These are phyloP conservation scores for Stenotaenia linearis DNA, from an alignment of 2,888 invertebrate genomes.

Conservation along the genomic window DNA sequence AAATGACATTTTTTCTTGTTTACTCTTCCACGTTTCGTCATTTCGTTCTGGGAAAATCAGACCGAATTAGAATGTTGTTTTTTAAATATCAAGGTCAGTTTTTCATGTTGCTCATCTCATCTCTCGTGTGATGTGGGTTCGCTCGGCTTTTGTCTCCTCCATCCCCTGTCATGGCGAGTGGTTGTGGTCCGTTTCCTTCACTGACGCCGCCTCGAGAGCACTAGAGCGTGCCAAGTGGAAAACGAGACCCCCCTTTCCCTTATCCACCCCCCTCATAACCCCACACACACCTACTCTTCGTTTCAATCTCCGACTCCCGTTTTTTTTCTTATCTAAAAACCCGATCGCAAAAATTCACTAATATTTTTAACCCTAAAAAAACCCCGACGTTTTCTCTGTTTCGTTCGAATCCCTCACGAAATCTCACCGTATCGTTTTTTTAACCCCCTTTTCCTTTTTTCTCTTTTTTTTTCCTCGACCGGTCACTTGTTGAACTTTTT, in stretches of 20 bases:
- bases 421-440: neutral
- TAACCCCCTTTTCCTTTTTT: too few species aligned
- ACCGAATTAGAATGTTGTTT: neutral
- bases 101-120: slow-evolving; percentile 2
- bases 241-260: slow-evolving; percentile 26
- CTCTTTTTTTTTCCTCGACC: neutral
- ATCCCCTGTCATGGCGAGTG: slow-evolving; percentile 21
- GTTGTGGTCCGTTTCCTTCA: slow-evolving; percentile 26
- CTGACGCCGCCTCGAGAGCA: slow-evolving; percentile 26
- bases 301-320: neutral
- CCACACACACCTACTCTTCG: neutral
- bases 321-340: neutral
- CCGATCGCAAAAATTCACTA: too few species aligned
- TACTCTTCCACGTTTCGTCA: too few species aligned
- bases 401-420: too few species aligned
- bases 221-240: slow-evolving; percentile 26
- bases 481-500: slow-evolving; percentile 24
- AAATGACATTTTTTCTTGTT: neutral
- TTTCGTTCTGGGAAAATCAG: too few species aligned
- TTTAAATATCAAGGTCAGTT: slow-evolving; percentile 17
- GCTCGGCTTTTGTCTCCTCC: neutral
- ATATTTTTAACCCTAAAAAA: too few species aligned
- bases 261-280: neutral
- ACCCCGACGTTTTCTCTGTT: too few species aligned
- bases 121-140: neutral